Base-by-base conservation (phyloP, 2,797 vertebrate species). In the Kryptolebias ocellatus region DNA sequence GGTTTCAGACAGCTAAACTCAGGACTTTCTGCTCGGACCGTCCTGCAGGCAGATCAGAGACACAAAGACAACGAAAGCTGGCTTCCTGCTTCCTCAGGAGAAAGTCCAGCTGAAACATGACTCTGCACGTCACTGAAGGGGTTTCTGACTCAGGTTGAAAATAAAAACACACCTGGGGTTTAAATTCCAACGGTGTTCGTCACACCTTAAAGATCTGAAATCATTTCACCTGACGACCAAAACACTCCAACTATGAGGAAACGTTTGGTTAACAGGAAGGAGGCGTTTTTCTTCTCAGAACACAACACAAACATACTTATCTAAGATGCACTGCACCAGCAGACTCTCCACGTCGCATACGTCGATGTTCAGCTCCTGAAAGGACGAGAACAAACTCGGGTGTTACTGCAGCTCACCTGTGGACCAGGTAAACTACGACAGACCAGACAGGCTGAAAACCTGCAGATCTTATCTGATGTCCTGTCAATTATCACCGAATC, bases 291-390 rank as follows among this genome's bases (percentile, higher is more conserved):
- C 18, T 45, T 2, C 2, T 15, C 37, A 65, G 66, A 59, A 79
- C 46, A 45, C 61, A 4, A 72, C 3, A 29, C 2, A 60, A 81
- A 97, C 98, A 80, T 96, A 99, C 98, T 99, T 99, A 95, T 99
- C 98, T 95, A 99, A 94, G 95, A 99, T 99, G 93, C 98, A 99
- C 92, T 99, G 98, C 81, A 99, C 98, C 90, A 99, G 95, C 94
- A 99, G 96, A 93, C 98, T 99, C 91, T 99, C 98, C 92, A 99
- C 98, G 85, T 99, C 98, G 70, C 96, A 95, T 91, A 99, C 98
- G 78, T 99, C 98, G 88, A 99, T 99, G 95, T 99, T 99, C 92
- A 99, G 93, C 90, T 99, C 98, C 98, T 99, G 88, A 69, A 39
- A 87, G 77, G 29, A 86, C 28, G 72, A 64, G 4, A 28, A 9